Evolutionary conservation across 1,140 invertebrate genomes (phyloP), one percentile per base, ranked within the genome.

Genomic region (Dendroctonus ponderosae): DNA sequence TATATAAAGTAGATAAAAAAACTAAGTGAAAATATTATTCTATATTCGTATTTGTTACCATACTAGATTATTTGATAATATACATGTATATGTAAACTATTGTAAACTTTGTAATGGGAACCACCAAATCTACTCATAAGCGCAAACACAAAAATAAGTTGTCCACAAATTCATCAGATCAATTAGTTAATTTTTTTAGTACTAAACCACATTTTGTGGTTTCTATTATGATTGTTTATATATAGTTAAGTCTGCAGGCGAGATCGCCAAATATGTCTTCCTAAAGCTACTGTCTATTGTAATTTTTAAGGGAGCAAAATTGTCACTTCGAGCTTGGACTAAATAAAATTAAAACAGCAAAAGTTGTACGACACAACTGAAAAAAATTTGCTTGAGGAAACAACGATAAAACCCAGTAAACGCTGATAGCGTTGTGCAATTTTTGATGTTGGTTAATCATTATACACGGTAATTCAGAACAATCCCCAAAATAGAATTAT

Each of bases 201-300:
- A 26, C 26, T 26, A 26, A 26, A 26, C 26, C 26, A 26, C 26
- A 26, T 26, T 26, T 26, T 26, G 26, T 26, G 26, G 26, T 26
- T 26, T 26, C 26, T 26, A 26, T 26, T 26, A 26, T 26, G 26
- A 26, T 26, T 26, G 26, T 26, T 26, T 26, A 57, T 71, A 75
- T 62, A 62, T 71, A 74, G 70, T 71, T 74, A 73, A 75, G 74
- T 75, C 69, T 69, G 74, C 72, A 65, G 74, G 72, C 72, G 68
- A 72, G 67, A 67, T 71, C 66, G 72, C 74, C 73, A 75, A 75
- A 75, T 71, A 75, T 74, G 74, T 75, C 74, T 75, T 75, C 74
- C 74, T 75, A 72, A 75, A 71, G 74, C 74, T 75, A 75, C 71
- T 74, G 71, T 74, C 71, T 73, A 73, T 72, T 75, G 72, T 72